phyloP scores from a whole-genome alignment of 2,888 invertebrate species.

The Melikaiella ostensackeni region DNA sequence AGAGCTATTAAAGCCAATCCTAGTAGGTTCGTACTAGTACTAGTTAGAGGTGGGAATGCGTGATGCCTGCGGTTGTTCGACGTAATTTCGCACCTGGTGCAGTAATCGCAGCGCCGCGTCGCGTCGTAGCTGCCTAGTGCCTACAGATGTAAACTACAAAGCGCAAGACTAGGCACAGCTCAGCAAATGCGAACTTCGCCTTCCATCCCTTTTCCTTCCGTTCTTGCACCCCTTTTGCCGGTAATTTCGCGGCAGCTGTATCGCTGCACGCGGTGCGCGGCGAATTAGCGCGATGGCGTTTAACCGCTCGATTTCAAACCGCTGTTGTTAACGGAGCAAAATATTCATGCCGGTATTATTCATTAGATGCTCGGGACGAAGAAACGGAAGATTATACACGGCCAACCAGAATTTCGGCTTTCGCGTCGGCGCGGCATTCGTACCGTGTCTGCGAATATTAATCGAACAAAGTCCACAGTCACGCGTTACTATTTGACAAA shows the following conservation, averaged over 20 bases:
- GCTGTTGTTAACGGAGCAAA: neutral
- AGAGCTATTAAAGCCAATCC: constrained; percentile 49
- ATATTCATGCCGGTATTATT: neutral
- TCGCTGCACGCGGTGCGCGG: constrained; percentile 8
- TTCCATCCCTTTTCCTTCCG: constrained; percentile 1
- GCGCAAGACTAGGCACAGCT: constrained; percentile 56
- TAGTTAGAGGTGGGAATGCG: neutral
- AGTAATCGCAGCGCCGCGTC: constrained; percentile 48
- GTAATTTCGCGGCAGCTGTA: constrained; percentile 35
- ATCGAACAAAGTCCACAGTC: no score
- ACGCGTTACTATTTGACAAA: no score
- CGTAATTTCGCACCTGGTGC: constrained; percentile 56
- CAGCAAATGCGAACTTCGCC: constrained; percentile 53
- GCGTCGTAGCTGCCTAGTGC: constrained; percentile 36
- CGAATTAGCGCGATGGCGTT: constrained; percentile 18
- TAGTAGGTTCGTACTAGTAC: constrained; percentile 27
- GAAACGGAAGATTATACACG: neutral
- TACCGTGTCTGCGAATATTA: no score
- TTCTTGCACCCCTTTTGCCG: constrained; percentile 12
- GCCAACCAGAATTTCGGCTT: neutral
- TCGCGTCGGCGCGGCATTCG: neutral
- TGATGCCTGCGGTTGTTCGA: constrained; percentile 35
- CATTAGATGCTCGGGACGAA: neutral
- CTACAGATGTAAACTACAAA: constrained; percentile 50
- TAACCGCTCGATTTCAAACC: constrained; percentile 23